A percentile compares a stretch with the other conserved stretches of the same genome.
Evolutionary conservation across 1,140 invertebrate genomes (phyloP).

Genomic region (Solen grandis): DNA sequence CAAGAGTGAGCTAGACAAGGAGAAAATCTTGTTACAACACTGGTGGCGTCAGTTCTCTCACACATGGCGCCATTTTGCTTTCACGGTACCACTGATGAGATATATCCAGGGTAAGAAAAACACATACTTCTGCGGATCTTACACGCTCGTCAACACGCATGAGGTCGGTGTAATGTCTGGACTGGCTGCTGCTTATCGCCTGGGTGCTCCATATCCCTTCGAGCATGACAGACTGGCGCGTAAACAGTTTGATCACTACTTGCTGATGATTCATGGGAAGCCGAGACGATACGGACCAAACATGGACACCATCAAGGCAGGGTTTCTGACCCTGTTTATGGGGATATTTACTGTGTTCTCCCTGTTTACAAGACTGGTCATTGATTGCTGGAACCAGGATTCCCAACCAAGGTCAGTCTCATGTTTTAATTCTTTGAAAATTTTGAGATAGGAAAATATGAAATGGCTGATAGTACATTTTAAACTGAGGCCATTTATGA

Average conservation of each 20-base stretch:
- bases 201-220: slow-evolving; percentile 74
- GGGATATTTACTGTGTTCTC: slow-evolving; percentile 61
- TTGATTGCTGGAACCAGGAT: neutral
- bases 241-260: slow-evolving; percentile 74
- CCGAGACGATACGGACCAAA: slow-evolving; percentile 59
- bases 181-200: slow-evolving; percentile 65
- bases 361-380: slow-evolving; percentile 44
- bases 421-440: too few relatives aligned
- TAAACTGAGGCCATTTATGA: too few relatives aligned
- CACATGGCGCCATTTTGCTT: slow-evolving; percentile 74
- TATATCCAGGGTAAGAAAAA: slow-evolving; percentile 71
- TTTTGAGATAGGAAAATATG: neutral
- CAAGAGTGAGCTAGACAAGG: slow-evolving; percentile 59
- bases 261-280: slow-evolving; percentile 68
- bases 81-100: slow-evolving; percentile 71
- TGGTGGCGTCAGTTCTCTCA: slow-evolving; percentile 76
- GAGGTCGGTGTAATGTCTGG: slow-evolving; percentile 75
- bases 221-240: slow-evolving; percentile 66
- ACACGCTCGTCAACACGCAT: slow-evolving; percentile 75
- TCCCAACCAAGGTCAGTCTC: slow-evolving; percentile 6
- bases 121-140: slow-evolving; percentile 71
- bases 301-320: slow-evolving; percentile 48
- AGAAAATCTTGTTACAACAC: slow-evolving; percentile 65
- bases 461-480: neutral
- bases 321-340: slow-evolving; percentile 59